A percentile compares a stretch with the other conserved stretches of the same genome.
Conservation (phyloP, 1,140 invertebrate genomes). For the Ylistrum balloti region DNA sequence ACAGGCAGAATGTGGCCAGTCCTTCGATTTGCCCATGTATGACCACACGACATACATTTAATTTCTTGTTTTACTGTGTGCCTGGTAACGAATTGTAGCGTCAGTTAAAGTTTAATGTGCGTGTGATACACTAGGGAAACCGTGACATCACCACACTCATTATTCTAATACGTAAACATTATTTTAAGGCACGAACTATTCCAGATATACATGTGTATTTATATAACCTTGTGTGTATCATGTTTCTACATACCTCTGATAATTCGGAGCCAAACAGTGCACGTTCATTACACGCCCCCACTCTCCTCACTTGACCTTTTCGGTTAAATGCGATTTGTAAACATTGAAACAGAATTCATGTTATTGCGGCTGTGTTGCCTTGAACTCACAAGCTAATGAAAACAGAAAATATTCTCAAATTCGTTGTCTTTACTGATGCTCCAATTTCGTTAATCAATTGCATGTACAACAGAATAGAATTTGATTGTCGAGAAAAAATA, state of each 20-base stretch:
- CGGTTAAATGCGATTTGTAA: neutral
- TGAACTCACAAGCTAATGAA: neutral
- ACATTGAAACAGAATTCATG: neutral
- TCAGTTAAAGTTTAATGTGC: no score
- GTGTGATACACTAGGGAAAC: no score
- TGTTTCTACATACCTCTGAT: neutral
- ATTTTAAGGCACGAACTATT: neutral
- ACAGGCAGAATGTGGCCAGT: no score
- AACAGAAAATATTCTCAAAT: neutral
- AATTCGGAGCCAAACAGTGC: slow-evolving; percentile 25
- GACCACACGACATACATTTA: no score
- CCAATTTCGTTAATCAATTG: neutral
- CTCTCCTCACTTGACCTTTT: slow-evolving; percentile 7
- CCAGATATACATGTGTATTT: slow-evolving; percentile 17
- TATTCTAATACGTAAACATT: neutral
- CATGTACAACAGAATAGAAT: neutral
- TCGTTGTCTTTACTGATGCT: neutral
- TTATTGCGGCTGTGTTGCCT: neutral
- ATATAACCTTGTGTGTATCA: neutral
- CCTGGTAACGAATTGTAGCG: no score
- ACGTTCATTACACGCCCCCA: slow-evolving; percentile 6
- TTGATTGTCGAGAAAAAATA: slow-evolving; percentile 13
- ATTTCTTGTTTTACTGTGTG: no score
- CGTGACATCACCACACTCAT: neutral
- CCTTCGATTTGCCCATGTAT: no score